A percentile compares a stretch with the other conserved stretches of the same genome.
Conservation (phyloP, 2,797 vertebrate genomes). For the Ceryle rudis region DNA sequence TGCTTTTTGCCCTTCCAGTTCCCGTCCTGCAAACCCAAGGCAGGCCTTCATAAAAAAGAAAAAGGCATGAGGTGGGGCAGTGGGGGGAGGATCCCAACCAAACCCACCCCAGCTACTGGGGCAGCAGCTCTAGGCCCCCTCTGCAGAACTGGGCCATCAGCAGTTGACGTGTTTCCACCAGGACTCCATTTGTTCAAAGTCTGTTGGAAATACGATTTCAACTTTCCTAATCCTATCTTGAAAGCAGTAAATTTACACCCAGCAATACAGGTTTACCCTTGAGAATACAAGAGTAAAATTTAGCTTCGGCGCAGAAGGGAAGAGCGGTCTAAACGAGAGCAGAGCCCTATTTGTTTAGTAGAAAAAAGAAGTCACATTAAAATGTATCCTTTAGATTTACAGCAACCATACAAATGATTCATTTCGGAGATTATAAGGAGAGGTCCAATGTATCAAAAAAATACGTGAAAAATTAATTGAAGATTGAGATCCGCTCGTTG, state of each 20-base stretch:
- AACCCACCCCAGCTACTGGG: fast-evolving
- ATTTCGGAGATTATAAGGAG: neutral
- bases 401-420: neutral
- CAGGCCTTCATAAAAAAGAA: neutral
- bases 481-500: neutral
- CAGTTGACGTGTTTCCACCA: neutral
- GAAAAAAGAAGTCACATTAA: neutral
- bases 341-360: neutral
- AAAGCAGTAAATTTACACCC: neutral
- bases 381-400: neutral
- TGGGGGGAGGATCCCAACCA: neutral
- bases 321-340: neutral
- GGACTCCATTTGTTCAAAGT: neutral
- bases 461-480: neutral
- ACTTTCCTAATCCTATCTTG: neutral
- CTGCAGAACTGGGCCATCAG: neutral
- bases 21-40: neutral
- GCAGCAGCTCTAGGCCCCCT: neutral
- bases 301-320: neutral
- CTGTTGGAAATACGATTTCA: neutral
- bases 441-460: neutral
- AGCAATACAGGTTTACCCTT: neutral
- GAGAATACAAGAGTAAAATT: neutral
- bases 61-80: too few relatives aligned
- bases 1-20: neutral